These are phyloP conservation scores for Drosophila truncata DNA, from an alignment of 1,140 invertebrate genomes.

Conservation along the genomic window DNA sequence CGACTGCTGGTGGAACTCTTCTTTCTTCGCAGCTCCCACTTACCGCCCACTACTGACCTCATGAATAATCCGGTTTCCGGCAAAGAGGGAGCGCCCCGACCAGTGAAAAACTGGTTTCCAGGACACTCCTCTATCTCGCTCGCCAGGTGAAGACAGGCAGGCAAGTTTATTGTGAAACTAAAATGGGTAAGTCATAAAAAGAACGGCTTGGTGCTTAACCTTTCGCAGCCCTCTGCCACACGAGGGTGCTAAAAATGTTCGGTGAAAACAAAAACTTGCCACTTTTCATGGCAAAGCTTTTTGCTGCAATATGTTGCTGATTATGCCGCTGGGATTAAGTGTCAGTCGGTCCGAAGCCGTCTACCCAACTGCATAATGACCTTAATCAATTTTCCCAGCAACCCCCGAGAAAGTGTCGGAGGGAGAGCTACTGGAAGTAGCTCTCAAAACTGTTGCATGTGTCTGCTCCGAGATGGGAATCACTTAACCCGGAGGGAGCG, in stretches of 20 bases:
- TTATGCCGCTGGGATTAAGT: slow-evolving; percentile 83
- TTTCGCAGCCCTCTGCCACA: slow-evolving; percentile 16
- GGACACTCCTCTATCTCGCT: slow-evolving; percentile 53
- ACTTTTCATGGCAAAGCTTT: slow-evolving; percentile 68
- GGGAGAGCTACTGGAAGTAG: too few species aligned
- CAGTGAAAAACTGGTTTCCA: slow-evolving; percentile 34
- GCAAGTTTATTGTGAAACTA: slow-evolving; percentile 75
- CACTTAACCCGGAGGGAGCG: slow-evolving; percentile 33
- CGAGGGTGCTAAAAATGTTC: slow-evolving; percentile 68
- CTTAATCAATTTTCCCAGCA: slow-evolving; percentile 78
- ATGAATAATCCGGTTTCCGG: slow-evolving; percentile 50
- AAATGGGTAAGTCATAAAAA: slow-evolving; percentile 81
- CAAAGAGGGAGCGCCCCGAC: slow-evolving; percentile 38
- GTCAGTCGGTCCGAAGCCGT: slow-evolving; percentile 55
- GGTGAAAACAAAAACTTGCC: slow-evolving; percentile 62
- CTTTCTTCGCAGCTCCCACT: not conserved
- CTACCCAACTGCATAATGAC: slow-evolving; percentile 78
- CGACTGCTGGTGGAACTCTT: not conserved
- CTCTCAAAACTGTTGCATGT: slow-evolving; percentile 70
- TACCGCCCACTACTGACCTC: slow-evolving; percentile 47
- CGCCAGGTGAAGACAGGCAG: slow-evolving; percentile 67
- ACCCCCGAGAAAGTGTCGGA: slow-evolving; percentile 31
- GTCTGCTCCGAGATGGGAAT: slow-evolving; percentile 18
- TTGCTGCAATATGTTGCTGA: slow-evolving; percentile 83
- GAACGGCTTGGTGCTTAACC: slow-evolving; percentile 61